phyloP scores from a whole-genome alignment of 2,888 invertebrate species.

The Scrobipalpa costella region DNA sequence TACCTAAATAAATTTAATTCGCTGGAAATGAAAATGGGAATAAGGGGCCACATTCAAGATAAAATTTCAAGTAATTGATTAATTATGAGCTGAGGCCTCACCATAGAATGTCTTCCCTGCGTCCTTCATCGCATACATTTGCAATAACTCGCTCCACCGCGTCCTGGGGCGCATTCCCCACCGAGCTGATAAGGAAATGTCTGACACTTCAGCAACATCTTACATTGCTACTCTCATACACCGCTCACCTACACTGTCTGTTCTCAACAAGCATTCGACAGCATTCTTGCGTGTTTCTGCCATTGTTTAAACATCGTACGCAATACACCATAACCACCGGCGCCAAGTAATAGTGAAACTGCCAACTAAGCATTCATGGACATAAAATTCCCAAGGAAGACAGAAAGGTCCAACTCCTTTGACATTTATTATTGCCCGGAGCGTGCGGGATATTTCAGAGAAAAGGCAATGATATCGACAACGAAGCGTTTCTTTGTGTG shows the following conservation, averaged over 20 bases:
- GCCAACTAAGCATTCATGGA: constrained; percentile 40
- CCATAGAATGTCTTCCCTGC: constrained; percentile 48
- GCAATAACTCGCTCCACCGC: constrained; percentile 58
- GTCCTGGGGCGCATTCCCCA: constrained; percentile 37
- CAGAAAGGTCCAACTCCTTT: constrained; percentile 30
- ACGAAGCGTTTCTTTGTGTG: constrained; percentile 6
- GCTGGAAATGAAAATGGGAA: constrained; percentile 2
- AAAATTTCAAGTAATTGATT: constrained; percentile 60
- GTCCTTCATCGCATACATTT: constrained; percentile 61
- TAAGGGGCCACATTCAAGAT: constrained; percentile 23
- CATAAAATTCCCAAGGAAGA: constrained; percentile 48
- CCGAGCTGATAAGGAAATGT: neutral
- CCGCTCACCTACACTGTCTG: neutral
- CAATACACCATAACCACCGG: neutral
- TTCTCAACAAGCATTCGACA: neutral
- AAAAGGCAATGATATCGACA: constrained; percentile 26
- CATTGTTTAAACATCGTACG: neutral
- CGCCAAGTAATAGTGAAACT: constrained; percentile 48
- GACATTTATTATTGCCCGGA: constrained; percentile 32
- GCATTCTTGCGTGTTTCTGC: neutral
- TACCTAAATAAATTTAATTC: neutral
- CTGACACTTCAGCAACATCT: neutral
- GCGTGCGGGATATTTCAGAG: constrained; percentile 16
- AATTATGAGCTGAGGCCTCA: constrained; percentile 52
- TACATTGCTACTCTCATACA: neutral